These are phyloP conservation scores for Vidua macroura DNA, from an alignment of 2,113 vertebrate species.

Conservation along the genomic window DNA sequence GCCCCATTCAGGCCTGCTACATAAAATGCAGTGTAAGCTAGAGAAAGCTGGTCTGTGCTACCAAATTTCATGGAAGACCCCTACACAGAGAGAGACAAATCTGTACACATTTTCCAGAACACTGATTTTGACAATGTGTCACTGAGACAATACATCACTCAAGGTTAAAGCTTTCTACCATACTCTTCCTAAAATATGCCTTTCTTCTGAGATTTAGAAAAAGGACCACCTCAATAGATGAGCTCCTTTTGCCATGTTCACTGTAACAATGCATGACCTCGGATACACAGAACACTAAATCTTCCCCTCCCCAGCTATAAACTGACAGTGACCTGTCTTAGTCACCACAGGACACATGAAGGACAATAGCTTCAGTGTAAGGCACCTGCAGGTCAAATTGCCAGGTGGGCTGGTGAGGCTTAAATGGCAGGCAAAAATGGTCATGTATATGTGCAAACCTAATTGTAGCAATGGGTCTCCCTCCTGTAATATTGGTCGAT, in stretches of 20 bases:
- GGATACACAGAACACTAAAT: neutral
- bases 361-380: neutral
- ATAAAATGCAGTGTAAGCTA: neutral
- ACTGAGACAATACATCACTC: neutral
- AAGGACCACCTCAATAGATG: neutral
- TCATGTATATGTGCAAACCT: neutral
- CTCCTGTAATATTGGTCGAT: neutral
- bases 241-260: neutral
- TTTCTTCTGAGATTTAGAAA: neutral
- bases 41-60: neutral
- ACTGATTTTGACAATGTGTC: neutral
- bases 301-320: neutral
- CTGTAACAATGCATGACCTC: neutral
- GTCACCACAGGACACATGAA: neutral
- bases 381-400: neutral
- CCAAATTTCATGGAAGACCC: neutral
- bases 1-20: neutral
- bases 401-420: neutral
- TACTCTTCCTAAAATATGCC: neutral
- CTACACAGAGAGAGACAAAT: neutral
- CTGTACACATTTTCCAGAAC: neutral
- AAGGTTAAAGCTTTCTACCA: constrained; percentile 5
- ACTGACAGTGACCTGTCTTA: neutral
- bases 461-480: neutral
- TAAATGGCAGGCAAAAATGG: neutral